Conservation (phyloP, 2,888 invertebrate genomes). For the Oligia latruncula region DNA sequence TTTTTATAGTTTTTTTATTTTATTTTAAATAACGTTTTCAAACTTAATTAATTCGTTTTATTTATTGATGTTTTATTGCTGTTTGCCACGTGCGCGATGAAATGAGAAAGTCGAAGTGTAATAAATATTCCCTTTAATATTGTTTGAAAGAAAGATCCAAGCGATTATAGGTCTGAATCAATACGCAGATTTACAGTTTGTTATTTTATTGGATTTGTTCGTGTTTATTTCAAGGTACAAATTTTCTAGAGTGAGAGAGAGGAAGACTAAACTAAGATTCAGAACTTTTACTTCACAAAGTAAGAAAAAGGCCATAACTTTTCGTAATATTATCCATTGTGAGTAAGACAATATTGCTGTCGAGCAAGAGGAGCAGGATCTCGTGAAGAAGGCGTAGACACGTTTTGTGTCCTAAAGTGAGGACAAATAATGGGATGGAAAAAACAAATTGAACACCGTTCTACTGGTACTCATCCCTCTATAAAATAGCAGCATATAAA, state of each 20-base stretch:
- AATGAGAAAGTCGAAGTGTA: constrained; percentile 36
- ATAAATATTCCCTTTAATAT: constrained; percentile 47
- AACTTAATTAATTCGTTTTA: constrained; percentile 1
- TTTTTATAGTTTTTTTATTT: too few relatives aligned
- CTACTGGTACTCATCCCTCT: not conserved
- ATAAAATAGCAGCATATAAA: too few relatives aligned
- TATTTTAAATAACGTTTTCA: not conserved
- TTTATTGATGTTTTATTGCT: constrained; percentile 34
- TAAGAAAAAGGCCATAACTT: not conserved
- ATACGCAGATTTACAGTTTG: constrained; percentile 21
- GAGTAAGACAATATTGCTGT: not conserved
- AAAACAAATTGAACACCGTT: not conserved
- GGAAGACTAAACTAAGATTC: constrained; percentile 7
- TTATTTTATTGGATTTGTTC: constrained; percentile 5
- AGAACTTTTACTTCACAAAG: not conserved
- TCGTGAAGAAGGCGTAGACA: not conserved
- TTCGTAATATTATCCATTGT: not conserved
- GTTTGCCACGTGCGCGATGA: constrained; percentile 25
- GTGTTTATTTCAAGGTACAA: constrained; percentile 2
- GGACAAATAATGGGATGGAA: not conserved
- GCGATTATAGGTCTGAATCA: constrained; percentile 22
- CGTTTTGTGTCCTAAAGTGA: not conserved
- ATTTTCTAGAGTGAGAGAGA: constrained; percentile 4
- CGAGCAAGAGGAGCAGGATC: too few relatives aligned
- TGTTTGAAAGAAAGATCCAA: constrained; percentile 32